Percentiles rank a stretch among this genome's conserved stretches.
Conservation (phyloP, 2,113 vertebrate genomes). For the Notechis scutatus region DNA sequence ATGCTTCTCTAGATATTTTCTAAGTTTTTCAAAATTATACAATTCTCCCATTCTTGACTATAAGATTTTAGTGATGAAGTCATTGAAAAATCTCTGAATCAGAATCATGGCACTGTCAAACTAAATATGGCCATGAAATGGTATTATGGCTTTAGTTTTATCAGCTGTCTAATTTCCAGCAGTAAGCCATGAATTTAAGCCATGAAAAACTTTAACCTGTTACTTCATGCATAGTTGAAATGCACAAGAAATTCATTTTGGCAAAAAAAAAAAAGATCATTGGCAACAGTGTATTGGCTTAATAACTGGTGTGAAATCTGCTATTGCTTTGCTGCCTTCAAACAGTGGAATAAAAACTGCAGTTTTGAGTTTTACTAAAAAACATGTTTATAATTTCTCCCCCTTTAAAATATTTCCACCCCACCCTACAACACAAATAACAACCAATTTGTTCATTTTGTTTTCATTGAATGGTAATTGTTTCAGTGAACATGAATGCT, state of each 20-base stretch:
- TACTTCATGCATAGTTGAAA: not conserved
- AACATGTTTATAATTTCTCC: not conserved
- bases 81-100: not conserved
- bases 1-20: not conserved
- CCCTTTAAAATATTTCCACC: not conserved
- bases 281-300: not conserved
- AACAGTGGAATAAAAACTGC: not conserved
- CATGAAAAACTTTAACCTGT: not conserved
- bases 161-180: not conserved
- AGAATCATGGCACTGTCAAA: not conserved
- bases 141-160: not conserved
- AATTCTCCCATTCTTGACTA: not conserved
- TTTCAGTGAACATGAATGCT: not conserved
- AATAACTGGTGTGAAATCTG: not conserved
- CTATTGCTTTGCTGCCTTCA: not conserved
- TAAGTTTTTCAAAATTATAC: not conserved
- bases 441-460: not conserved
- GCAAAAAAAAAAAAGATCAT: not conserved
- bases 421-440: not conserved
- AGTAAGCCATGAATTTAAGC: not conserved
- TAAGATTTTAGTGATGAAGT: not conserved
- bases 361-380: not conserved
- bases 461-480: not conserved
- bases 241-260: not conserved
- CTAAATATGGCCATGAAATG: not conserved